These are phyloP conservation scores for Sciaenops ocellatus DNA, from an alignment of 2,797 vertebrate species.

Conservation along the genomic window DNA sequence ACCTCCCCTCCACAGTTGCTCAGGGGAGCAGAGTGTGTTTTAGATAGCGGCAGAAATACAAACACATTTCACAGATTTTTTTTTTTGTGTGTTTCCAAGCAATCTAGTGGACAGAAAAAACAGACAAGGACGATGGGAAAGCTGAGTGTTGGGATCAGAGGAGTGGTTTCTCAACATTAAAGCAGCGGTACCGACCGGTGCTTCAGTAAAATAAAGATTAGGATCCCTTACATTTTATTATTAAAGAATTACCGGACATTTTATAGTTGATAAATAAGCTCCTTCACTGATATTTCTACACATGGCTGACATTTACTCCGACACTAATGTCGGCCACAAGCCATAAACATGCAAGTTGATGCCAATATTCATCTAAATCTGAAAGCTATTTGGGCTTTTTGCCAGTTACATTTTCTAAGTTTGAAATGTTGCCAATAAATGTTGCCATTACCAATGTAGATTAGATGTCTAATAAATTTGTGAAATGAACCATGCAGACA, in stretches of 20 bases:
- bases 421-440: not conserved
- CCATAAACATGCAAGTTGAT: no score
- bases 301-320: no score
- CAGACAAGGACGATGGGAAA: not conserved
- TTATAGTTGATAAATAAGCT: no score
- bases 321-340: no score
- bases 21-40: constrained; percentile 42
- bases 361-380: no score
- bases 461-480: no score
- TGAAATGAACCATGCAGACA: no score
- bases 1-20: constrained; percentile 47
- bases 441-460: no score
- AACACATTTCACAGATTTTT: constrained; percentile 49
- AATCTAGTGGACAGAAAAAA: constrained; percentile 26
- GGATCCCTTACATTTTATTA: not conserved
- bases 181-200: not conserved
- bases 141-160: constrained; percentile 14
- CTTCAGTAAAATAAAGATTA: constrained; percentile 16
- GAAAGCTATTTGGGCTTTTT: no score
- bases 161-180: not conserved
- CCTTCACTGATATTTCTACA: no score
- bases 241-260: not conserved
- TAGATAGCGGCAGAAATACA: constrained; percentile 56
- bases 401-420: no score
- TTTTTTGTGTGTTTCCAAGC: constrained; percentile 52